Evolutionary conservation across 2,113 vertebrate genomes (phyloP), one percentile per base, ranked within the genome.

Genomic region (Bos taurus): DNA sequence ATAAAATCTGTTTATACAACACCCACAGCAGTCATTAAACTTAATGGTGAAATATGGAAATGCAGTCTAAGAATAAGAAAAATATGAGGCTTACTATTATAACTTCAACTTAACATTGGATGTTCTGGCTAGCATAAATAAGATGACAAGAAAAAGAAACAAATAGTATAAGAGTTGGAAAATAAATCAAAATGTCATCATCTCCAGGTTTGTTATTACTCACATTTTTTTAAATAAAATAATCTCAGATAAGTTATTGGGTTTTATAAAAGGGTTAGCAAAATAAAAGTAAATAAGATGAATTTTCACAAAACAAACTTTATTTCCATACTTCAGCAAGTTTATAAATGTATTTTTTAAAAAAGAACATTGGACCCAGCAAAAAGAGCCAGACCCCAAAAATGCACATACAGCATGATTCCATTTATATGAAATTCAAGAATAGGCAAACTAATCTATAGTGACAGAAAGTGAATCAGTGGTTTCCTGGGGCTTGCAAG

Each of bases 231-330:
- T 5, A 19, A 64, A 78, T 59, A 77, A 88, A 56, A 52, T 17
- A 81, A 25, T 89, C 46, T 84, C 52, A 80, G 52, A 85, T 46
- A 84, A 91, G 88, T 84, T 80, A 43, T 25, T 92, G 54, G n/a
- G 23, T 81, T 43, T 85, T 82, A 64, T 43, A 84, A 81, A 95
- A 86, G 13, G 10, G 25, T 52, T 60, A 80, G 30, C 5, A 78
- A 67, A 86, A 33, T 52, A 93, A 97, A 11, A 50, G 2, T 92
- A 83, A 97, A 52, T 87, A 83, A 90, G n/a, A 95, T 56, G 33
- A 93, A 77, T 90, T 81, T 71, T 94, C 36, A 84, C 21, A 93
- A 97, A 90, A 87, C 10, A 87, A 83, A 74, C 93, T 50, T 94
- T 25, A 77, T 71, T 94, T 82, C 21, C 50, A 97, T 52, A 60